These are phyloP conservation scores for Andrena marginata DNA, from an alignment of 2,888 invertebrate genomes.

Conservation along the genomic window DNA sequence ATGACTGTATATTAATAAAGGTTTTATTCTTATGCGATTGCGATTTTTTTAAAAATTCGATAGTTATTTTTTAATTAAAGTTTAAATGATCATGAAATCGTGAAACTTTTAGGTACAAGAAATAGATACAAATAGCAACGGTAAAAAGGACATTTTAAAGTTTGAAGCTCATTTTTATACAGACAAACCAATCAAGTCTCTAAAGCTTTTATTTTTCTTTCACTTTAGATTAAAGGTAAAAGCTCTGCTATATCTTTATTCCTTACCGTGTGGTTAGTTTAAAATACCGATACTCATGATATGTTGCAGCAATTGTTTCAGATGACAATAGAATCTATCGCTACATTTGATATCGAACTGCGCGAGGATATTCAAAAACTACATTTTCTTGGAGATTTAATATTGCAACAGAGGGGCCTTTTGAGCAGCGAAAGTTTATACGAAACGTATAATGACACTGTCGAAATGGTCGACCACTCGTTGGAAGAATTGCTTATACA, in stretches of 20 bases:
- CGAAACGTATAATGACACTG: constrained; percentile 74
- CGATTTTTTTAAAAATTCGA: constrained; percentile 4
- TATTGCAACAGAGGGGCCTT: constrained; percentile 77
- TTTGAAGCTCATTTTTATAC: constrained; percentile 80
- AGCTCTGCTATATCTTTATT: background rate
- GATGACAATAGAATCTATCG: constrained; percentile 77
- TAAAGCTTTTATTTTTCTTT: constrained; percentile 80
- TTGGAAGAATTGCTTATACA: constrained; percentile 74
- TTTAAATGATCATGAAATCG: background rate
- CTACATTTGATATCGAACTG: constrained; percentile 75
- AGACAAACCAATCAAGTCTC: constrained; percentile 74
- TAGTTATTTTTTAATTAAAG: background rate
- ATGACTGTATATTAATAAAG: constrained; percentile 80
- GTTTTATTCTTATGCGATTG: constrained; percentile 61
- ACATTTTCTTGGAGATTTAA: constrained; percentile 78
- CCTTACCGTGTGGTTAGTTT: background rate
- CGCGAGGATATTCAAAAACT: constrained; percentile 77
- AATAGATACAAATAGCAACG: constrained; percentile 79
- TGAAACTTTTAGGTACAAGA: constrained; percentile 76
- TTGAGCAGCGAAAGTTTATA: constrained; percentile 75
- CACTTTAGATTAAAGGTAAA: constrained; percentile 80
- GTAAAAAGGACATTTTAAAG: constrained; percentile 78
- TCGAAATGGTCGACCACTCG: constrained; percentile 72
- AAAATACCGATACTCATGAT: background rate
- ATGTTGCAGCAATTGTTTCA: constrained; percentile 76